Evolutionary conservation across 2,113 vertebrate species (phyloP).

Genomic region (Thunnus thynnus): DNA sequence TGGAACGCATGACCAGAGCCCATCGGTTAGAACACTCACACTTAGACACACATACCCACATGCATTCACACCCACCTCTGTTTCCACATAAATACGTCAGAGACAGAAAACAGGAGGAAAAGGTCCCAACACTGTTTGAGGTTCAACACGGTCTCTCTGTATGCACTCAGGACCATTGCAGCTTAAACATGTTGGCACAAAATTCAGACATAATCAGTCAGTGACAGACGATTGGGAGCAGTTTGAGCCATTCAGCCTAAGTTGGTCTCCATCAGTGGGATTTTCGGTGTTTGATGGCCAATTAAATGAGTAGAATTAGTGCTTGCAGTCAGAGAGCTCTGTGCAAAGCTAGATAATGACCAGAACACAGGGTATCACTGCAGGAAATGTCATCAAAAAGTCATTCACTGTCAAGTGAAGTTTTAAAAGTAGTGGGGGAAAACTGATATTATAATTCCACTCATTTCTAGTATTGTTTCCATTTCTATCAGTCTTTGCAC

Average conservation of each 20-base stretch:
- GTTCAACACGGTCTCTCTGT: background rate
- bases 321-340: constrained; percentile 42
- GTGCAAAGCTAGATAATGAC: constrained; percentile 45
- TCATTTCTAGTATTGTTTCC: background rate
- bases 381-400: constrained; percentile 36
- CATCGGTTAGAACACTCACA: constrained; percentile 48
- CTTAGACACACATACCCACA: constrained; percentile 7
- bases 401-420: background rate
- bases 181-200: constrained; percentile 15
- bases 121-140: background rate
- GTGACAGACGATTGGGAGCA: background rate
- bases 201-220: constrained; percentile 28
- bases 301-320: constrained; percentile 63
- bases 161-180: background rate
- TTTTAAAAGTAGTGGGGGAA: background rate
- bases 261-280: background rate
- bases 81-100: constrained; percentile 18
- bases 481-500: too few species aligned
- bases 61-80: constrained; percentile 10
- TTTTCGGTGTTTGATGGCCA: constrained; percentile 48
- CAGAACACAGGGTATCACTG: background rate
- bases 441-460: too few species aligned
- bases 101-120: background rate
- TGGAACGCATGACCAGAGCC: constrained; percentile 67
- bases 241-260: constrained; percentile 17